Percentiles rank a stretch among this genome's conserved stretches.
Conservation (phyloP, 2,888 invertebrate genomes). For the Sympetrum striolatum region DNA sequence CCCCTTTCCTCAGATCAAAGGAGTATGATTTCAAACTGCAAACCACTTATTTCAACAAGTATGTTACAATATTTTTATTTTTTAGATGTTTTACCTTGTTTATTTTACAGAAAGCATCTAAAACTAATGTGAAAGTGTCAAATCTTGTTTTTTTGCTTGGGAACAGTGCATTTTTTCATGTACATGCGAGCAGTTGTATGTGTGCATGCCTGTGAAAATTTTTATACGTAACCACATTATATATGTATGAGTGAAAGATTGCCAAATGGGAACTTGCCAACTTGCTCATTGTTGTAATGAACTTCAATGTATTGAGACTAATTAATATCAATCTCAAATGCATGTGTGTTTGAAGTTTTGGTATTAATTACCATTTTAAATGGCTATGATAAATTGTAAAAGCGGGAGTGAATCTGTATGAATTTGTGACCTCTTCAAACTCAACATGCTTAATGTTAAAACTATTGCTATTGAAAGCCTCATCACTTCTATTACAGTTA, state of each 20-base stretch:
- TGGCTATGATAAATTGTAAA: slow-evolving; percentile 26
- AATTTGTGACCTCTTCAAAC: slow-evolving; percentile 42
- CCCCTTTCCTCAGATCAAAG: not conserved
- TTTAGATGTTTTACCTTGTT: not conserved
- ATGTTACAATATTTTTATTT: not conserved
- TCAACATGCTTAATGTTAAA: slow-evolving; percentile 42
- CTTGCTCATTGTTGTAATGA: slow-evolving; percentile 24
- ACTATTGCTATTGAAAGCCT: slow-evolving; percentile 44
- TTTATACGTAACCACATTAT: slow-evolving; percentile 30
- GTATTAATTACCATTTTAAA: slow-evolving; percentile 6
- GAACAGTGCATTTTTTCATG: slow-evolving; percentile 28
- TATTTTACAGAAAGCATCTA: slow-evolving; percentile 23
- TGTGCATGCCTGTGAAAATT: slow-evolving; percentile 31
- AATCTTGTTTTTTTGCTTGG: slow-evolving; percentile 30
- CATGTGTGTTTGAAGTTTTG: not conserved
- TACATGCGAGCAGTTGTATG: slow-evolving; percentile 35
- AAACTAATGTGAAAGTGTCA: slow-evolving; percentile 14
- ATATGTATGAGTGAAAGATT: slow-evolving; percentile 27
- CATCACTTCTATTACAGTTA: slow-evolving; percentile 44
- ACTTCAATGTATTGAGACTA: slow-evolving; percentile 22
- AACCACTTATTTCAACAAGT: not conserved
- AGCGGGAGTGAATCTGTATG: slow-evolving; percentile 31
- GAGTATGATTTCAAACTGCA: not conserved
- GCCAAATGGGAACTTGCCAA: slow-evolving; percentile 33
- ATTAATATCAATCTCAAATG: slow-evolving; percentile 2